These are phyloP conservation scores for Corbicula japonica DNA, from an alignment of 2,888 invertebrate genomes.

Conservation along the genomic window DNA sequence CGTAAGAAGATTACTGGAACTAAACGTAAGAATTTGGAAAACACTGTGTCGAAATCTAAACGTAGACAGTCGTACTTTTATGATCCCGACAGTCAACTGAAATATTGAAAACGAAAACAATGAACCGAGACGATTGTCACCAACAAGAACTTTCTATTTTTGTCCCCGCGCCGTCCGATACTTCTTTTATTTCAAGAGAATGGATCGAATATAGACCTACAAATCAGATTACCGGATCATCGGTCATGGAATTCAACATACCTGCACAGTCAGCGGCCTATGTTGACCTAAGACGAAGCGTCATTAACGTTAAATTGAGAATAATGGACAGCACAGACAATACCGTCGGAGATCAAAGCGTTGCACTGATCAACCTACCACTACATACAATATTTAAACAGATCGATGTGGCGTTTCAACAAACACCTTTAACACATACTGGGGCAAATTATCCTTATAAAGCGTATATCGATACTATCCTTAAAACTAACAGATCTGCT, in stretches of 20 bases:
- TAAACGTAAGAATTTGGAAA: conserved; percentile 7
- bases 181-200: conserved; percentile 4
- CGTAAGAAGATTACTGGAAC: conserved; percentile 19
- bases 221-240: conserved; percentile 18
- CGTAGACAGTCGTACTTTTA: too few relatives aligned
- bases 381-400: conserved; percentile 44
- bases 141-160: conserved; percentile 39
- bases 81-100: too few relatives aligned
- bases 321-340: conserved; percentile 32
- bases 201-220: conserved; percentile 25
- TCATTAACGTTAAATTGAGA: conserved; percentile 36
- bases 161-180: not conserved
- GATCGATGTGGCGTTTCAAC: not conserved
- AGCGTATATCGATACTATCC: conserved; percentile 61
- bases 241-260: conserved; percentile 43
- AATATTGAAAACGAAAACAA: too few relatives aligned
- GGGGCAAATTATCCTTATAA: conserved; percentile 64
- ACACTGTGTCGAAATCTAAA: too few relatives aligned
- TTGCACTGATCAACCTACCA: conserved; percentile 35
- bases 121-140: conserved; percentile 19
- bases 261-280: conserved; percentile 37
- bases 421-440: conserved; percentile 29
- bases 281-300: conserved; percentile 21
- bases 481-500: conserved; percentile 29
- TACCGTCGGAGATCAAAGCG: conserved; percentile 3